Percentiles rank a stretch among this genome's conserved stretches.
These are phyloP conservation scores for Heliconius congener DNA, from an alignment of 1,140 invertebrate genomes.

Conservation along the genomic window DNA sequence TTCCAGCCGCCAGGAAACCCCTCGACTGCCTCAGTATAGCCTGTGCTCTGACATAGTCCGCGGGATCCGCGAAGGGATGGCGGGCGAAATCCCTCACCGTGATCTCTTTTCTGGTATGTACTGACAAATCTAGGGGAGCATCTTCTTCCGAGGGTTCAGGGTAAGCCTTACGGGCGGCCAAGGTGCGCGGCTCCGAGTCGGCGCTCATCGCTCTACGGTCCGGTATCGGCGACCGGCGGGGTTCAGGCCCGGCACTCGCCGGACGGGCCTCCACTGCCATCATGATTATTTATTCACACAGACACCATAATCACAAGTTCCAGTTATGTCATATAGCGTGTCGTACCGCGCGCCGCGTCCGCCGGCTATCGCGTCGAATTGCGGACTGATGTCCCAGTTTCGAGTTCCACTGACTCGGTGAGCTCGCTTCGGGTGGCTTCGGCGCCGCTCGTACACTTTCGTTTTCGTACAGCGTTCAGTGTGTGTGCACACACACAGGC, in stretches of 20 bases:
- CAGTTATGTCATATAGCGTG: constrained; percentile 77
- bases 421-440: constrained; percentile 72
- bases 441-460: constrained; percentile 77
- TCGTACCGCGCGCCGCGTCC: constrained; percentile 67
- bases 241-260: constrained; percentile 63
- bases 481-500: constrained; percentile 54
- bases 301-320: constrained; percentile 70
- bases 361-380: constrained; percentile 67
- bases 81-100: constrained; percentile 77
- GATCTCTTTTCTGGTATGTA: constrained; percentile 75
- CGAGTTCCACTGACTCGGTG: constrained; percentile 81
- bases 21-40: constrained; percentile 77
- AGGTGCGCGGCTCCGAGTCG: constrained; percentile 66
- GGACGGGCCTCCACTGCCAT: constrained; percentile 73
- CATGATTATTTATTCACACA: constrained; percentile 68
- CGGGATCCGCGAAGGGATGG: constrained; percentile 68
- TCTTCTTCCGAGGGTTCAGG: constrained; percentile 77
- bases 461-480: constrained; percentile 65
- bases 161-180: constrained; percentile 77
- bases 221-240: constrained; percentile 53
- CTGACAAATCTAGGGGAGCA: constrained; percentile 84
- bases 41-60: constrained; percentile 74
- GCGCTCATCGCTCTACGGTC: constrained; percentile 64
- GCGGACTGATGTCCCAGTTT: constrained; percentile 78
- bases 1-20: constrained; percentile 83